Percentiles rank a stretch among this genome's conserved stretches.
These are phyloP conservation scores for Triplophysa siluroides DNA, from an alignment of 2,113 vertebrate species.

Conservation along the genomic window DNA sequence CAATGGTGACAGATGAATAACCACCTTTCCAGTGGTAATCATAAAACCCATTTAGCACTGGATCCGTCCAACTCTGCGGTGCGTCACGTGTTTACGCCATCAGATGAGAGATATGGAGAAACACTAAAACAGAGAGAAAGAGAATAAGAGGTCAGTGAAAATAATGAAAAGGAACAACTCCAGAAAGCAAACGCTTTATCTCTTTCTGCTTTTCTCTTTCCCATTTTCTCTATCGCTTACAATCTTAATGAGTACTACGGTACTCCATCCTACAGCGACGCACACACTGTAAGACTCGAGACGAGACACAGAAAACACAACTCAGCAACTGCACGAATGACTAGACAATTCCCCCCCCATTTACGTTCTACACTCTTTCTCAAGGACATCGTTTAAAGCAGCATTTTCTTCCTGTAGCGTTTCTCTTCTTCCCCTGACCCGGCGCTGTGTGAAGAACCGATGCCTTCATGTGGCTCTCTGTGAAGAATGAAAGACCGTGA, in stretches of 20 bases:
- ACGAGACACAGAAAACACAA: constrained; percentile 57
- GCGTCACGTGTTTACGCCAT: constrained; percentile 17
- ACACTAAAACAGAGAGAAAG: constrained; percentile 33
- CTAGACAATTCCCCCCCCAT: constrained; percentile 9
- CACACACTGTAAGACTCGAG: constrained; percentile 65
- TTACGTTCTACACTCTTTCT: background rate
- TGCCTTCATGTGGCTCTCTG: constrained; percentile 3
- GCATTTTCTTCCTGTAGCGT: background rate
- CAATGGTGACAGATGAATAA: background rate
- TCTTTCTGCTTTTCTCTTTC: constrained; percentile 57
- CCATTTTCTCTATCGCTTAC: constrained; percentile 72
- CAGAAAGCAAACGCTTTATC: constrained; percentile 72
- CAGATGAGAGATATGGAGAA: constrained; percentile 37
- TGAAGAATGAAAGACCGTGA: constrained; percentile 13
- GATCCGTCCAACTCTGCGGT: background rate
- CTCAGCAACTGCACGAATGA: background rate
- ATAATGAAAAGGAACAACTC: constrained; percentile 78
- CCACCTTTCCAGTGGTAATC: background rate
- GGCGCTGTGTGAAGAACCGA: background rate
- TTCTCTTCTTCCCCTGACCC: background rate
- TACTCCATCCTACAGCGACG: constrained; percentile 67
- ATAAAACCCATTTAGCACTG: background rate
- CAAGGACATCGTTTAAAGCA: constrained; percentile 22
- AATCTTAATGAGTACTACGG: constrained; percentile 76
- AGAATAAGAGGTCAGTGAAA: constrained; percentile 56